Conservation (phyloP, 2,888 invertebrate genomes). For the Folsomia manolachei region DNA sequence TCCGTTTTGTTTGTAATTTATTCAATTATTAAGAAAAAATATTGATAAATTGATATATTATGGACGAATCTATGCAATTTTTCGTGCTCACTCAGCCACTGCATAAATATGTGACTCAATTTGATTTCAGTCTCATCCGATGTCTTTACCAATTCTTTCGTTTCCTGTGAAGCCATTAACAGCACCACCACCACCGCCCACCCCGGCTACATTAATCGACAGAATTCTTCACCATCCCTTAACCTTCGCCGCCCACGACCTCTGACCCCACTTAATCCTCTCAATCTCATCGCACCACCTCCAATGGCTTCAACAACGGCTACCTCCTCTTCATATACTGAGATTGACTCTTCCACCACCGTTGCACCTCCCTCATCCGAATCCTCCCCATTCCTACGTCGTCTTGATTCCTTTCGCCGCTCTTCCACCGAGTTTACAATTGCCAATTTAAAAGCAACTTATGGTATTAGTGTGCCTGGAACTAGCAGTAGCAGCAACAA, state of each 20-base stretch:
- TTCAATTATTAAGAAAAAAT: background rate
- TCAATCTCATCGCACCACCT: background rate
- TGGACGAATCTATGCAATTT: too few species aligned
- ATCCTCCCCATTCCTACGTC: background rate
- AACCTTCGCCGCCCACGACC: background rate
- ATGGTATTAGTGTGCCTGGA: too few species aligned
- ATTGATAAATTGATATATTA: background rate
- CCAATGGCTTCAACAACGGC: background rate
- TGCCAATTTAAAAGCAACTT: background rate
- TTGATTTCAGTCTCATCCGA: background rate
- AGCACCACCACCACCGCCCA: background rate
- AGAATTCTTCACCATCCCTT: background rate
- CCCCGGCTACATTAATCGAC: too few species aligned
- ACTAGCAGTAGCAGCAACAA: background rate
- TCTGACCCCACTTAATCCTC: background rate
- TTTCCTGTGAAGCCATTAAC: background rate
- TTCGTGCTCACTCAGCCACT: too few species aligned
- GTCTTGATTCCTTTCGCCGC: conserved; percentile 3
- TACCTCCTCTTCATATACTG: background rate
- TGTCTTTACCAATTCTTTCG: background rate
- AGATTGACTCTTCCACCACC: background rate
- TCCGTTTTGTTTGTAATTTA: background rate
- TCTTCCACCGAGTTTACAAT: background rate
- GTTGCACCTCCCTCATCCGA: background rate
- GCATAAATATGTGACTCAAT: too few species aligned